phyloP scores from a whole-genome alignment of 2,797 vertebrate species.

The Cossypha heuglini region DNA sequence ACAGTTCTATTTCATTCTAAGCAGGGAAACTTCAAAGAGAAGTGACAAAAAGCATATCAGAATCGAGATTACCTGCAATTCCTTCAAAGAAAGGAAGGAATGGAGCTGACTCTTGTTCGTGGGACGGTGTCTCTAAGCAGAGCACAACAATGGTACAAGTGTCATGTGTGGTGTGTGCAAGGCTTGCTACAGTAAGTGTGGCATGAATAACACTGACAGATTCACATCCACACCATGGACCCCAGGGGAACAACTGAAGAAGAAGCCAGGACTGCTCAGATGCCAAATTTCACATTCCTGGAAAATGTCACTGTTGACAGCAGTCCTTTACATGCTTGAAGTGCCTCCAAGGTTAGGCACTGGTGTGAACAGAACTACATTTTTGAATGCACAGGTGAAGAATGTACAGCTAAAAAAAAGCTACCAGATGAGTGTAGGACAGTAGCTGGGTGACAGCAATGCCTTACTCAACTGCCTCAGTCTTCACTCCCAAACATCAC shows the following conservation, averaged over 20 bases:
- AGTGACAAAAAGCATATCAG: background rate
- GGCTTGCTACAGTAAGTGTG: background rate
- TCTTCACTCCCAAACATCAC: background rate
- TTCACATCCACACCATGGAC: background rate
- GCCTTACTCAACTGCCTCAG: background rate
- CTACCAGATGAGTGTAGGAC: background rate
- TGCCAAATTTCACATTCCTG: background rate
- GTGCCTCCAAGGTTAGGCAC: background rate
- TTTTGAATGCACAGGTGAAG: background rate
- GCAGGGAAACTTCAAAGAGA: background rate
- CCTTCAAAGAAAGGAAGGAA: background rate
- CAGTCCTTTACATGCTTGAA: background rate
- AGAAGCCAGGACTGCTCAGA: background rate
- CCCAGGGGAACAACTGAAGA: background rate
- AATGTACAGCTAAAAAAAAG: background rate
- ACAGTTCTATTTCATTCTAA: background rate
- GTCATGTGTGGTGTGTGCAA: background rate
- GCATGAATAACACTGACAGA: background rate
- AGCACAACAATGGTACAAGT: background rate
- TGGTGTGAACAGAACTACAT: background rate
- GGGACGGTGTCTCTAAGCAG: background rate
- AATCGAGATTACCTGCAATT: background rate
- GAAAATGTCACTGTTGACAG: slow-evolving; percentile 5
- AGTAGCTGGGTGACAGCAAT: background rate
- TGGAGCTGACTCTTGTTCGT: background rate